Evolutionary conservation across 2,797 vertebrate species (phyloP).

Genomic region (Melanogrammus aeglefinus): DNA sequence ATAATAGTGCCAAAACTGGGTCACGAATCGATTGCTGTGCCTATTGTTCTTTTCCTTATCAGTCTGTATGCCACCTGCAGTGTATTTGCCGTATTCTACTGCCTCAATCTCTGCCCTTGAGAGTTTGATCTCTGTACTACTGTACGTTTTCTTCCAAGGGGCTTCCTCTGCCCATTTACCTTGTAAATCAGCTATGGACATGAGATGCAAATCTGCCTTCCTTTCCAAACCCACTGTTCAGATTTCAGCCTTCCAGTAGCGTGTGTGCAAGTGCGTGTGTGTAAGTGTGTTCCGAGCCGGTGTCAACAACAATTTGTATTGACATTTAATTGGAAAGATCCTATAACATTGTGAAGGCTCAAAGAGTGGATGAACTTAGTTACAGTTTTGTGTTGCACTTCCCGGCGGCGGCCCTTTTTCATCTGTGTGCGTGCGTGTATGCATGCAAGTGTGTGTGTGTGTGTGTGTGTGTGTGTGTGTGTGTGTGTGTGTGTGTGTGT

Average conservation of each 20-base stretch:
- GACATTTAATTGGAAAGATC: constrained; percentile 10
- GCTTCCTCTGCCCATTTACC: constrained; percentile 40
- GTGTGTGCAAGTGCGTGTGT: constrained; percentile 6
- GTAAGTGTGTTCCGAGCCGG: background rate
- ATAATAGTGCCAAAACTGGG: background rate
- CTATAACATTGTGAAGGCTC: constrained; percentile 10
- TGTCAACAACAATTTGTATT: constrained; percentile 6
- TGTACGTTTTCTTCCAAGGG: background rate
- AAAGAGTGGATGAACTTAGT: background rate
- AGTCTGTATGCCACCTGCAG: background rate
- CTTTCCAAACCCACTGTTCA: constrained; percentile 19
- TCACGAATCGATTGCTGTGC: background rate
- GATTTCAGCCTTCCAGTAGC: constrained; percentile 27
- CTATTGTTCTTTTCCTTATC: background rate
- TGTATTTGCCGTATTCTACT: background rate
- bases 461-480: constrained; percentile 39
- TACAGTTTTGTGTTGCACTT: background rate
- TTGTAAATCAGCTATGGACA: constrained; percentile 59
- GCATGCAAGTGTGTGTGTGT: constrained; percentile 28
- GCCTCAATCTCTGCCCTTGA: background rate
- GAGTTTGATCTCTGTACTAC: background rate
- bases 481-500: constrained; percentile 36
- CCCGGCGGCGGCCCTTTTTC: background rate
- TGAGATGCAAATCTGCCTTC: constrained; percentile 56
- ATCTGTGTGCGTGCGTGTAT: constrained; percentile 11